Evolutionary conservation across 1,140 invertebrate species (phyloP).

Genomic region (Drosophila bifasciata): DNA sequence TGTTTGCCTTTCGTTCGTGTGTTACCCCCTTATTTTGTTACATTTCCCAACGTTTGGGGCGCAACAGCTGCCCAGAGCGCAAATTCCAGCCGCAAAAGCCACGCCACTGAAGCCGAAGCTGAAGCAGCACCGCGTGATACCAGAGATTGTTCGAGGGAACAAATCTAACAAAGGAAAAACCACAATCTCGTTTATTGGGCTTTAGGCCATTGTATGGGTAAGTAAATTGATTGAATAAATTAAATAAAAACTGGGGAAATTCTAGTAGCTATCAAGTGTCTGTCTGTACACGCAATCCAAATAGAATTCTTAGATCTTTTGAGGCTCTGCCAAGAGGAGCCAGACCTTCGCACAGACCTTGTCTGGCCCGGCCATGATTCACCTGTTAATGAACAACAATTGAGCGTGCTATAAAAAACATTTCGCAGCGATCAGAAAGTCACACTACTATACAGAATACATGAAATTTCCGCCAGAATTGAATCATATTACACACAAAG

Average conservation of each 20-base stretch:
- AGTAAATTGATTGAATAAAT: conserved; percentile 38
- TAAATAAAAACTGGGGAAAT: not conserved
- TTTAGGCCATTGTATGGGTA: conserved; percentile 84
- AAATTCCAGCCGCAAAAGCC: not conserved
- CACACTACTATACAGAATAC: conserved; percentile 10
- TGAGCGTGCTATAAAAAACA: conserved; percentile 13
- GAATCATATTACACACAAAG: conserved; percentile 61
- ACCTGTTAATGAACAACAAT: conserved; percentile 38
- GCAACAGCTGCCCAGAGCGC: conserved; percentile 39
- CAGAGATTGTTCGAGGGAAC: conserved; percentile 17
- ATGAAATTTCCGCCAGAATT: not conserved
- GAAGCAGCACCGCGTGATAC: conserved; percentile 2
- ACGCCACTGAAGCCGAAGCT: not conserved
- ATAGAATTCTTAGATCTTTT: not conserved
- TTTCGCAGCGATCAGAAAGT: not conserved
- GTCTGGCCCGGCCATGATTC: conserved; percentile 25
- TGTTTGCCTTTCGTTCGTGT: conserved; percentile 75
- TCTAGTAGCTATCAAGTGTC: conserved; percentile 6
- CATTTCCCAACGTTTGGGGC: conserved; percentile 41
- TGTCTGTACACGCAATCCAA: not conserved
- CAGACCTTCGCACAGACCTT: conserved; percentile 4
- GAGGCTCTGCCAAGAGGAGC: not conserved
- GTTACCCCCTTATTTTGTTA: conserved; percentile 70
- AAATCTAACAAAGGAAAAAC: conserved; percentile 44
- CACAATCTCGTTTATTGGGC: conserved; percentile 77